phyloP scores from a whole-genome alignment of 2,888 invertebrate genomes.

The Nymphalis urticae region DNA sequence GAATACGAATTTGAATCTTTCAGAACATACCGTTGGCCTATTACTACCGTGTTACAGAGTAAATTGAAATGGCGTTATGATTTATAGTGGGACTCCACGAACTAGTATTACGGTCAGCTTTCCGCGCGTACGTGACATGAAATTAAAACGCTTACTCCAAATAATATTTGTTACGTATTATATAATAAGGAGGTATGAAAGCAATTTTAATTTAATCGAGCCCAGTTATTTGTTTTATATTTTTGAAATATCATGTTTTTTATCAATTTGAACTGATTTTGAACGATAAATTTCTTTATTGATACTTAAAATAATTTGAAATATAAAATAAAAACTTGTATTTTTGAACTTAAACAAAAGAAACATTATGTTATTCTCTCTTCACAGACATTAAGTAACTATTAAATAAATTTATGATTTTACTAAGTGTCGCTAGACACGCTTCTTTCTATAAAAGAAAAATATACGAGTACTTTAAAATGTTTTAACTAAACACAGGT shows the following conservation, averaged over 20 bases:
- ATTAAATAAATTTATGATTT: too few relatives aligned
- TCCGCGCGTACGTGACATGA: slow-evolving; percentile 67
- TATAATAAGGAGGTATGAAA: slow-evolving; percentile 8
- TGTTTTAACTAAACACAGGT: too few relatives aligned
- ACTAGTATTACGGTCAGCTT: slow-evolving; percentile 69
- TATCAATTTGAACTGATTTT: too few relatives aligned
- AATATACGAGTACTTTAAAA: too few relatives aligned
- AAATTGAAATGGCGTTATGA: slow-evolving; percentile 79
- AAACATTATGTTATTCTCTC: too few relatives aligned
- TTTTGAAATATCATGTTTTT: too few relatives aligned
- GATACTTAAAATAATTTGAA: neutral
- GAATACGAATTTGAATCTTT: slow-evolving; percentile 79
- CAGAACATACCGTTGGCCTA: slow-evolving; percentile 66
- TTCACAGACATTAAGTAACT: too few relatives aligned
- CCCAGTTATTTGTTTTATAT: neutral
- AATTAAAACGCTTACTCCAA: slow-evolving; percentile 49
- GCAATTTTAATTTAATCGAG: slow-evolving; percentile 2
- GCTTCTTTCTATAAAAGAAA: too few relatives aligned
- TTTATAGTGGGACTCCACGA: slow-evolving; percentile 74
- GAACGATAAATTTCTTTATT: too few relatives aligned
- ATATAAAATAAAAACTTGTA: neutral
- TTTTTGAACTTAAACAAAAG: neutral
- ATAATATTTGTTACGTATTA: slow-evolving; percentile 32
- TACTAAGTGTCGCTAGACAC: too few relatives aligned
- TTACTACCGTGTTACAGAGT: slow-evolving; percentile 68